Evolutionary conservation across 2,113 vertebrate genomes (phyloP), one percentile per base, ranked within the genome.

Genomic region (Catagonus wagneri): DNA sequence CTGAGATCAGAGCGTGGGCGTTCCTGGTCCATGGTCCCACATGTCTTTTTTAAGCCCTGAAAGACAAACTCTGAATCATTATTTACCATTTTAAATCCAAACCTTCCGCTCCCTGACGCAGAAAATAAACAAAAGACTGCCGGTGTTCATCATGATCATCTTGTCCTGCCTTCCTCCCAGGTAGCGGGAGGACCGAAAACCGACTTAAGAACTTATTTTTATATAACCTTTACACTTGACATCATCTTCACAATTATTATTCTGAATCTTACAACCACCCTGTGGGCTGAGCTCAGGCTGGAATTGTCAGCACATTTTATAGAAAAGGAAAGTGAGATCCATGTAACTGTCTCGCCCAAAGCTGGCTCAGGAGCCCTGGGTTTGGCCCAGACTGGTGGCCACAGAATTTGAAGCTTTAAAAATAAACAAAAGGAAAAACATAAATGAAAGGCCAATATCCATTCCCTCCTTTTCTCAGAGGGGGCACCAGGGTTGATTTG

Each of bases 11-110:
- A 99, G 84, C 99, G 99, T 6, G 99, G 99, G 86, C 98, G 98
- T 80, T 99, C 99, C 92, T 97, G 98, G 39, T 99, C 99, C 99
- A 99, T 99, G 93, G 98, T 99, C 56, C 96, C 97, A 29, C 99
- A 99, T 0, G 99, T 99, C 98, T 98, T 99, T 98, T 99, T 99
- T 32, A 99, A 98, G 54, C 99, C 99, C 99, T 99, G 98, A 22
- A 27, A 39, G 94, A 83, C 71, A 80, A 66, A 83, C 39, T 14
- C 79, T 16, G 89, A 95, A 29, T 89, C 93, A 54, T 3, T 52
- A 17, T 36, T 86, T 36, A 34, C 58, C 71, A 6, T 32, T 78
- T 79, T 29, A 89, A 89, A 97, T 92, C 68, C 83, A 94, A 96
- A 56, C 83, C 95, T 75, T 58, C 76, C 50, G 4, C n/a, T 27